Evolutionary conservation across 2,888 invertebrate genomes (phyloP).

Genomic region (Metacarcinus magister): DNA sequence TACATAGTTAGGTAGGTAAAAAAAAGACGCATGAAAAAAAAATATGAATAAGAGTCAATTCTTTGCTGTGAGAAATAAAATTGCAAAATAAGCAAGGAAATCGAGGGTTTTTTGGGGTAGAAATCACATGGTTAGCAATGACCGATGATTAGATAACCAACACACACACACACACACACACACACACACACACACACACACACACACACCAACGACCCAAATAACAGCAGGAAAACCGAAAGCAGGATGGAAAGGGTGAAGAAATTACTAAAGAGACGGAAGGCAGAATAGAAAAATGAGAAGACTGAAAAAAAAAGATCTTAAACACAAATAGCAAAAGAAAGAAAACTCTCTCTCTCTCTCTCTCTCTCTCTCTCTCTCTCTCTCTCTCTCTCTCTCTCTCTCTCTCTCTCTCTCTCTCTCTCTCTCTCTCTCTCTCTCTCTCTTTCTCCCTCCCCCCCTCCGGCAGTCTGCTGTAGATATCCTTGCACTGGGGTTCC

Average conservation of each 20-base stretch:
- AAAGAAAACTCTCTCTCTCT: conserved; percentile 33
- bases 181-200: conserved; percentile 26
- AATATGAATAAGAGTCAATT: background rate
- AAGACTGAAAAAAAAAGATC: background rate
- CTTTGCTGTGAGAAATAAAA: background rate
- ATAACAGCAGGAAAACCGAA: background rate
- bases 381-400: conserved; percentile 42
- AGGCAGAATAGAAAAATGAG: background rate
- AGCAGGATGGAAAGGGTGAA: background rate
- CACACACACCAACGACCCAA: background rate
- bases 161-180: background rate
- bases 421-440: conserved; percentile 10
- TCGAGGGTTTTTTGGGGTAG: background rate
- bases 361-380: conserved; percentile 54
- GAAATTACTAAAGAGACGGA: background rate
- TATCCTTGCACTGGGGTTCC: background rate
- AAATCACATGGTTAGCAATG: background rate
- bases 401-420: conserved; percentile 26
- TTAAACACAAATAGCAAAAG: background rate
- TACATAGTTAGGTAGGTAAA: background rate
- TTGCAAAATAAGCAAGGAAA: background rate
- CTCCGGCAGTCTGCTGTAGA: background rate
- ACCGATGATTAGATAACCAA: background rate
- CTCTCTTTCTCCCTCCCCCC: background rate
- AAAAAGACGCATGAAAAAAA: background rate